Conservation (phyloP, 2,888 invertebrate genomes). For the Lissocephala sabroskyi region DNA sequence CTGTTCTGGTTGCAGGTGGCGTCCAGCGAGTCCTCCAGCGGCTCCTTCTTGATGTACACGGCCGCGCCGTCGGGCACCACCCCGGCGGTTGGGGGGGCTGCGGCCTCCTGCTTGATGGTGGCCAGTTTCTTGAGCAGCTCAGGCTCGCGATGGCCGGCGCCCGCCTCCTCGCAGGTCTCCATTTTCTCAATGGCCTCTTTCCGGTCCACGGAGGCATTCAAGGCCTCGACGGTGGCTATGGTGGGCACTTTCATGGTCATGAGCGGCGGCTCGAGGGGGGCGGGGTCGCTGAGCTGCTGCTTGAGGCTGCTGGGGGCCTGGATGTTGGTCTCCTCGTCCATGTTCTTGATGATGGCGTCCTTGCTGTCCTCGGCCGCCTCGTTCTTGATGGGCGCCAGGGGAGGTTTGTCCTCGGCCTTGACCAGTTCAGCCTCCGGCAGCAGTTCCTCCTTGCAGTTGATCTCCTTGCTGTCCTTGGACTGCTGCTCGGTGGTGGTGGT, state of each 20-base stretch:
- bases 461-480: slow-evolving; percentile 72
- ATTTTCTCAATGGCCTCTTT: slow-evolving; percentile 60
- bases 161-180: slow-evolving; percentile 45
- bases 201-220: slow-evolving; percentile 65
- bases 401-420: slow-evolving; percentile 70
- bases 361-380: slow-evolving; percentile 57
- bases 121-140: slow-evolving; percentile 71
- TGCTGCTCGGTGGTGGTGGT: slow-evolving; percentile 67
- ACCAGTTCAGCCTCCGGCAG: slow-evolving; percentile 55
- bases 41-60: slow-evolving; percentile 75
- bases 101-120: slow-evolving; percentile 71
- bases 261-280: slow-evolving; percentile 30
- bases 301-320: slow-evolving; percentile 60
- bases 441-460: slow-evolving; percentile 59
- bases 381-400: slow-evolving; percentile 46
- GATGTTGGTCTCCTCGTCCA: slow-evolving; percentile 71
- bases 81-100: slow-evolving; percentile 46
- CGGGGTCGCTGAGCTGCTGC: slow-evolving; percentile 19
- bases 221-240: slow-evolving; percentile 60
- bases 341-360: slow-evolving; percentile 67
- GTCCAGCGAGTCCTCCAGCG: slow-evolving; percentile 73
- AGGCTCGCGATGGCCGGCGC: slow-evolving; percentile 66
- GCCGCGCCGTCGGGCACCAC: slow-evolving; percentile 39
- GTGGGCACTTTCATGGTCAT: slow-evolving; percentile 67
- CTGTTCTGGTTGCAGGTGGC: slow-evolving; percentile 72